A percentile compares a stretch with the other conserved stretches of the same genome.
Evolutionary conservation across 30 jellyfish, hydroid and myxozoan genomes (phyloP).

Genomic region (Aurelia sp.): DNA sequence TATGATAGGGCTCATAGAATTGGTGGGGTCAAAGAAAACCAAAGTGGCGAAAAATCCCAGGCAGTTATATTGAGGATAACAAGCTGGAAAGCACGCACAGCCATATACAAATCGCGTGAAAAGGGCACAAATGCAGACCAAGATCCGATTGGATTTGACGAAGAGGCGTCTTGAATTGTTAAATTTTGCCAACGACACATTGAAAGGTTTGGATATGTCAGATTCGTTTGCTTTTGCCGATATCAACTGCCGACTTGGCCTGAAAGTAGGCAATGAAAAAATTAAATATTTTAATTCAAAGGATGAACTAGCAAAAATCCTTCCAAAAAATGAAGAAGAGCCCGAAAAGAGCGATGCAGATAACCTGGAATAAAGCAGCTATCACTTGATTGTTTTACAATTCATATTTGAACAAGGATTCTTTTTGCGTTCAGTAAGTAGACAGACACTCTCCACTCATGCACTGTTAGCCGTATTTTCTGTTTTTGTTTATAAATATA

Average conservation of each 20-base stretch:
- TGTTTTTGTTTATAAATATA: too few species aligned
- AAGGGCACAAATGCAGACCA: slow-evolving; percentile 1
- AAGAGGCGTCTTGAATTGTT: neutral
- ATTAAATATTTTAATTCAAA: too few species aligned
- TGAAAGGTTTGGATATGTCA: slow-evolving; percentile 21
- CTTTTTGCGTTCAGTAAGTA: too few species aligned
- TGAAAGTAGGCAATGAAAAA: neutral
- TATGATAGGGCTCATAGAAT: slow-evolving; percentile 50
- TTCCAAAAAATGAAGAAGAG: slow-evolving; percentile 13
- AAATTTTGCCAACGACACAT: slow-evolving; percentile 16
- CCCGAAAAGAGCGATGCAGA: slow-evolving; percentile 19
- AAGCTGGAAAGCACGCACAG: slow-evolving; percentile 43
- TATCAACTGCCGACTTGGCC: slow-evolving; percentile 45
- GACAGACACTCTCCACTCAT: too few species aligned
- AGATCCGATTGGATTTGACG: slow-evolving; percentile 40
- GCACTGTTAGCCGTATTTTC: too few species aligned
- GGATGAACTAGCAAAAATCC: too few species aligned
- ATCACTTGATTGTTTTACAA: neutral
- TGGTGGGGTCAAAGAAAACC: neutral
- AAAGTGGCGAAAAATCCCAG: neutral
- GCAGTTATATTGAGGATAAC: slow-evolving; percentile 27
- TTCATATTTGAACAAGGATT: too few species aligned
- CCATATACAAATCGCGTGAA: slow-evolving; percentile 14
- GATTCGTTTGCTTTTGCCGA: slow-evolving; percentile 47
- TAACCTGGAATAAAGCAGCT: slow-evolving; percentile 4